phyloP scores from a whole-genome alignment of 2,797 vertebrate genomes.

The Karalla daura region DNA sequence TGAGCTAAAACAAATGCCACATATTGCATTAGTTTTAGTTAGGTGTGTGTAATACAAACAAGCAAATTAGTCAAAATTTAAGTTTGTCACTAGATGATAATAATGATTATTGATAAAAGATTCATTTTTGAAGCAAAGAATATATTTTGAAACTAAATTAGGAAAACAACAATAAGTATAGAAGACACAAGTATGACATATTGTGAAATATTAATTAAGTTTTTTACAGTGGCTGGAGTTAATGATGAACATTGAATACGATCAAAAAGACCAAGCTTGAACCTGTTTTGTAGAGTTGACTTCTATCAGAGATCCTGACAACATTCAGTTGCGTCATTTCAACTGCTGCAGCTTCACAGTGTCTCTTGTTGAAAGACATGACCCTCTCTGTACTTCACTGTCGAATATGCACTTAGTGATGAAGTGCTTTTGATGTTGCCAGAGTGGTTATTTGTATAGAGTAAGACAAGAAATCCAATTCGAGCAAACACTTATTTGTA shows the following conservation, averaged over 20 bases:
- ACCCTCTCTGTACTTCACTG: constrained; percentile 5
- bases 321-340: neutral
- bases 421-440: constrained; percentile 14
- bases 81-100: neutral
- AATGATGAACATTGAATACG: neutral
- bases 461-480: constrained; percentile 36
- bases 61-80: neutral
- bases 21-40: neutral
- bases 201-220: no score
- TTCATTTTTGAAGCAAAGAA: neutral
- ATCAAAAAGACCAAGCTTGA: neutral
- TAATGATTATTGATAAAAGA: neutral
- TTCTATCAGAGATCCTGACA: neutral
- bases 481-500: constrained; percentile 49
- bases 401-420: constrained; percentile 1
- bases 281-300: neutral
- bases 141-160: neutral
- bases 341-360: neutral
- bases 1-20: neutral
- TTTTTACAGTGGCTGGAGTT: neutral
- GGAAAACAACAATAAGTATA: neutral
- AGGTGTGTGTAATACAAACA: neutral
- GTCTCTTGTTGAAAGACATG: neutral
- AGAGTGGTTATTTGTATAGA: constrained; percentile 6
- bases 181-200: neutral